phyloP scores from a whole-genome alignment of 2,113 vertebrate species.

The Microtus richardsoni region DNA sequence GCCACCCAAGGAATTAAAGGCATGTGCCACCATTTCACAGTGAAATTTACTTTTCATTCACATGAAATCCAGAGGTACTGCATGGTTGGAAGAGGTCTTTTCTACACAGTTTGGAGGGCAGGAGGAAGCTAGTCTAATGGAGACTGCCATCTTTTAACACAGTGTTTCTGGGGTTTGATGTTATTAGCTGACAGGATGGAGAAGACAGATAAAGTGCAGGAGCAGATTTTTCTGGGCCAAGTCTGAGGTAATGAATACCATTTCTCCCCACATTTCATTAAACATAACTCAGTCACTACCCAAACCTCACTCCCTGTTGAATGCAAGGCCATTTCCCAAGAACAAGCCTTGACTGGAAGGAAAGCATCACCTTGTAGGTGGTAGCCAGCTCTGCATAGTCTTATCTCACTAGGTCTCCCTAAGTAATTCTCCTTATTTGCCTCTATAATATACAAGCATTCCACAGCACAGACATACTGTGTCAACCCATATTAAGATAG shows the following conservation, averaged over 20 bases:
- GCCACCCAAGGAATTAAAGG: too few relatives aligned
- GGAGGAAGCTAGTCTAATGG: not conserved
- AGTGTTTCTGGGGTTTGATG: not conserved
- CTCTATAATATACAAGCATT: not conserved
- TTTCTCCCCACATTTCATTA: conserved; percentile 19
- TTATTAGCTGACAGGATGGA: not conserved
- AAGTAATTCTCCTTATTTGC: not conserved
- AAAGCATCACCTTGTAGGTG: not conserved
- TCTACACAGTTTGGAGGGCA: not conserved
- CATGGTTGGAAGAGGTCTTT: not conserved
- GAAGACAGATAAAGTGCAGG: not conserved
- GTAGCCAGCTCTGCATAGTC: not conserved
- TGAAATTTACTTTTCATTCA: not conserved
- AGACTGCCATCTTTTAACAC: not conserved
- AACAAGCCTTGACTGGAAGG: not conserved
- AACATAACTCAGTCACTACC: not conserved
- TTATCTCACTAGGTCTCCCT: not conserved
- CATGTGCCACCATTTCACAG: too few relatives aligned
- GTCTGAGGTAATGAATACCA: not conserved
- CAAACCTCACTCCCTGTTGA: not conserved
- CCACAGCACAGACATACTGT: not conserved
- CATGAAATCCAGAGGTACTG: not conserved
- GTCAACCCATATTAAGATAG: not conserved
- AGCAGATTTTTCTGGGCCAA: not conserved
- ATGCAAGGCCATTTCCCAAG: not conserved